Conservation (phyloP, 2,113 vertebrate genomes). For the Scomber scombrus region DNA sequence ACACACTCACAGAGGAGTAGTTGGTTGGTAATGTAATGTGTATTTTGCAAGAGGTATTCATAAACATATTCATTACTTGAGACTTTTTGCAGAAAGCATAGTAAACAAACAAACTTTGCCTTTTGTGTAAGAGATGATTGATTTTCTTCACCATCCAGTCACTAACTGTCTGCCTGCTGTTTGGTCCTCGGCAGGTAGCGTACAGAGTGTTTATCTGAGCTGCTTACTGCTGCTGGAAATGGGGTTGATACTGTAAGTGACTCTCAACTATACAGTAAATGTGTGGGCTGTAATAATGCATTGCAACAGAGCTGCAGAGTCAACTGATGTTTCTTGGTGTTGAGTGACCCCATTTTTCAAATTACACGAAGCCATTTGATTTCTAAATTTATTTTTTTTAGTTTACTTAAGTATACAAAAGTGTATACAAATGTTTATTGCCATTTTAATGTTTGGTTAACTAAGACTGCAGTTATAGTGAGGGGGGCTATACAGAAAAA, state of each 20-base stretch:
- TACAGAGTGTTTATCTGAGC: neutral
- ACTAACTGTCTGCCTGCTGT: neutral
- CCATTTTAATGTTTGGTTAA: neutral
- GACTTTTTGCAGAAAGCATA: neutral
- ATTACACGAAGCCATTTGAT: neutral
- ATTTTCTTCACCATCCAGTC: neutral
- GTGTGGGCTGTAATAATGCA: neutral
- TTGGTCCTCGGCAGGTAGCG: neutral
- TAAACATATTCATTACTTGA: neutral
- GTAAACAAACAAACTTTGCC: neutral
- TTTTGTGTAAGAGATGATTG: neutral
- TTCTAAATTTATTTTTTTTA: neutral
- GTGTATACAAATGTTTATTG: neutral
- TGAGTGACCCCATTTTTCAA: neutral
- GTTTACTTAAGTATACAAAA: neutral
- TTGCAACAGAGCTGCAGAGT: conserved; percentile 4
- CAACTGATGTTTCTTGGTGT: neutral
- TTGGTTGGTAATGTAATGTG: neutral
- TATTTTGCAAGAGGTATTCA: conserved; percentile 2
- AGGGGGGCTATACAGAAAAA: too few relatives aligned
- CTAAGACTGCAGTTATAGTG: neutral
- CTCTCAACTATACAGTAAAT: neutral
- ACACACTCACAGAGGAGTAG: neutral
- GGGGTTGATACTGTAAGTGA: conserved; percentile 16
- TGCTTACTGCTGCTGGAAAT: conserved; percentile 22